Base-by-base conservation (phyloP, 2,113 vertebrate species). In the Pimephales promelas region DNA sequence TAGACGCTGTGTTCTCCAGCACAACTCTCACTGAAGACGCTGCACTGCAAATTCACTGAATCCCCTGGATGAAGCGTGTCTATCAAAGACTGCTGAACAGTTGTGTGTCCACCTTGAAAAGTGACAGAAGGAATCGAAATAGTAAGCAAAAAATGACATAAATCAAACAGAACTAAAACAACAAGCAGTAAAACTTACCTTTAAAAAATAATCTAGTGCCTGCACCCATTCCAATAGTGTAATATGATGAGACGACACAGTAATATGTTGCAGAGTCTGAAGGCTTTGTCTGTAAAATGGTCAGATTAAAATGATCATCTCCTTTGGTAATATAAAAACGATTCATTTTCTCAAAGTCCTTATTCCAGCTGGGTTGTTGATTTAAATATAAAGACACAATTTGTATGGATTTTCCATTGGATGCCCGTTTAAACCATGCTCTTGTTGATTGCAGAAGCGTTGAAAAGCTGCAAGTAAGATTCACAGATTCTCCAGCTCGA, bases 11-110 rank as follows among this genome's bases (percentile, higher is more conserved):
- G 86, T 47, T 86, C 62, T 82, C 56, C 83, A 47, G 52, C 34
- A 85, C 90, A 89, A 24, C 16, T 73, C 24, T 72, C 64, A 10
- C 52, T 77, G 31, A 0, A 0, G 45, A 89, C 34, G 2, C 81
- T 87, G 61, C 91, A 92, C 61, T 36, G 72, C n/a, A 74, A 71
- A 74, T 77, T 70, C 76, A 82, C 73, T 56, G 83, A 88, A 61
- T 61, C 72, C 72, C 88, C 72, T 74, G 24, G 14, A 26, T 14
- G 8, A 62, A 20, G 82, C 79, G 28, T 78, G 76, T 62, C 85
- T 81, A 20, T 36, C 24, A 2, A 54, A 84, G 4, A 47, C 81
- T 3, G 61, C 13, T 54, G 22, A 26, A 28, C 16, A 47, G 70
- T 9, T 45, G 6, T 72, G n/a, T 47, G 5, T 26, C 3, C 45